Percentiles rank a stretch among this genome's conserved stretches.
phyloP scores from a whole-genome alignment of 2,888 invertebrate genomes.

The Leptogaster cylindrica region DNA sequence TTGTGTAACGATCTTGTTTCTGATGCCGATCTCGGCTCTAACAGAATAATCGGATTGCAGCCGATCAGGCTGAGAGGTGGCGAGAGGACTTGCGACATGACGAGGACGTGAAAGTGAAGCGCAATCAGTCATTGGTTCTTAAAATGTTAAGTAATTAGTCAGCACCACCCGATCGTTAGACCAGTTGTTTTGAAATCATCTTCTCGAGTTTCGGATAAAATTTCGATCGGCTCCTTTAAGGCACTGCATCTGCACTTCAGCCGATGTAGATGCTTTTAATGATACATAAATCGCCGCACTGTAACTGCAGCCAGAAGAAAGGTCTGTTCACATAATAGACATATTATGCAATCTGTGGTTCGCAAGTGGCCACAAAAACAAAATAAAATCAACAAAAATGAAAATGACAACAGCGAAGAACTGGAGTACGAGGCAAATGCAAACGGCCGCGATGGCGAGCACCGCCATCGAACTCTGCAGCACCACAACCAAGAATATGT shows the following conservation, averaged over 20 bases:
- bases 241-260: background rate
- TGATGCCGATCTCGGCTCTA: too few relatives aligned
- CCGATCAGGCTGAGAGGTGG: too few relatives aligned
- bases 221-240: background rate
- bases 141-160: background rate
- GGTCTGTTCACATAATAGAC: constrained; percentile 28
- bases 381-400: too few relatives aligned
- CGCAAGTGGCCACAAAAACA: background rate
- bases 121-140: background rate
- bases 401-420: constrained; percentile 30
- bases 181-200: background rate
- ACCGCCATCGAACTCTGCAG: background rate
- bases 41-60: too few relatives aligned
- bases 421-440: constrained; percentile 23
- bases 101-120: background rate
- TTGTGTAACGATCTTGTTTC: background rate
- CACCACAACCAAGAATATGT: constrained; percentile 24
- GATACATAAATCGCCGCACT: constrained; percentile 27
- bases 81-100: constrained; percentile 4
- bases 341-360: background rate
- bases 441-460: constrained; percentile 5
- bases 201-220: background rate
- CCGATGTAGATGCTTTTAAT: constrained; percentile 12
- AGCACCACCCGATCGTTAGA: background rate
- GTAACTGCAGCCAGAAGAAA: constrained; percentile 23